Evolutionary conservation across 2,113 vertebrate genomes (phyloP), one percentile per base, ranked within the genome.

Genomic region (Otus sunia): DNA sequence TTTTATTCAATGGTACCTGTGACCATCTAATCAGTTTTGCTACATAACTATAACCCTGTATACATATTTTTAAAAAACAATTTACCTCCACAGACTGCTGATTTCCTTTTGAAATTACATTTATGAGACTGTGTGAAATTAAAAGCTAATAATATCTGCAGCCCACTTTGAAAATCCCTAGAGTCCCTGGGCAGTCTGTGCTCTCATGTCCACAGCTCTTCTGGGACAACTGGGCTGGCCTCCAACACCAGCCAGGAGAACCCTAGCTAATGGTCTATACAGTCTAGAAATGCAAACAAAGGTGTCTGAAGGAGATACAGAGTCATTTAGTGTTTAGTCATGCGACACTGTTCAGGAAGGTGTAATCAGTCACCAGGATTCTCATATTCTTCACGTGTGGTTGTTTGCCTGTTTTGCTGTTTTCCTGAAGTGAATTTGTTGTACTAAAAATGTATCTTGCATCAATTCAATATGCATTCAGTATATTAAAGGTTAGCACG

Each of bases 141-240:
- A 93, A 97, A 96, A 96, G 25, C 19, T 92, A 88, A 93, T 94
- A 47, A 91, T 90, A 15, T 92, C 88, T 97, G 63, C 83, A 73
- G n/a, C 89, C 43, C 39, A 78, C 68, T 71, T 73, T 29, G 43
- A 97, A 76, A 97, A 81, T 66, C 55, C 25, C 39, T 93, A 22
- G 58, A 55, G 60, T 92, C 53, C 26, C 37, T 37, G 77, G 67
- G 64, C 45, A 93, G 49, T 39, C 64, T 88, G 67, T 84, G 50
- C 7, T 92, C 23, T 94, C 59, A 43, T 7, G 22, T 36, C 25
- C 66, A 37, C 68, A 90, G 66, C 62, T 58, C n/a, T 53, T 22
- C n/a, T 49, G 47, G 23, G 12, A 49, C 22, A 66, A 13, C 22
- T 92, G 52, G 6, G 27, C n/a, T 72, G 68, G 21, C 53, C 59